phyloP scores from a whole-genome alignment of 2,888 invertebrate genomes.

The Meteorus colon region DNA sequence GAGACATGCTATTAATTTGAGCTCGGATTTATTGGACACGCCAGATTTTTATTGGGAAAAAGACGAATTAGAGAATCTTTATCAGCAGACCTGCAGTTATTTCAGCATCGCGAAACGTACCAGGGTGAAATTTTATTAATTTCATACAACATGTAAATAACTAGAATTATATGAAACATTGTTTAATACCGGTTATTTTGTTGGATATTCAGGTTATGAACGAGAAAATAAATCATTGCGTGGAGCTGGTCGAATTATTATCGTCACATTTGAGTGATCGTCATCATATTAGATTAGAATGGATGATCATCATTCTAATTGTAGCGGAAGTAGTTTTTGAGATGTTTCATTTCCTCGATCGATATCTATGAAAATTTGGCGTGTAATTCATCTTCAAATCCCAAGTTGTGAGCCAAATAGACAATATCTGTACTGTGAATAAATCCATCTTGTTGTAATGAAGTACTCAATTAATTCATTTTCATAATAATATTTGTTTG shows the following conservation, averaged over 20 bases:
- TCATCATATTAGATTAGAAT: conserved; percentile 94
- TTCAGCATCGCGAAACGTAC: conserved; percentile 90
- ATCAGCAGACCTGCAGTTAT: conserved; percentile 87
- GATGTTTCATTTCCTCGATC: conserved; percentile 83
- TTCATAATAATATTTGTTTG: too few relatives aligned
- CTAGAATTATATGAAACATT: too few relatives aligned
- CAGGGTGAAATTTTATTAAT: conserved; percentile 75
- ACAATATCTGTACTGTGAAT: not conserved
- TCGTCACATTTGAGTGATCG: conserved; percentile 92
- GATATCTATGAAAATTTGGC: conserved; percentile 72
- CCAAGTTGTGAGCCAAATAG: not conserved
- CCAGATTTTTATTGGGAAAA: conserved; percentile 99
- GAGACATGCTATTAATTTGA: conserved; percentile 91
- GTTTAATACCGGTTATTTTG: not conserved
- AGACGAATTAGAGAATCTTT: conserved; percentile 89
- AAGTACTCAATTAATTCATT: too few relatives aligned
- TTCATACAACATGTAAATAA: not conserved
- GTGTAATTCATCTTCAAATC: conserved; percentile 23
- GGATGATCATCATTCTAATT: conserved; percentile 98
- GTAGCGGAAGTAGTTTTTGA: conserved; percentile 95
- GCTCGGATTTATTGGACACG: conserved; percentile 94
- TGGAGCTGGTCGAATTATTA: conserved; percentile 91
- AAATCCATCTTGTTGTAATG: not conserved
- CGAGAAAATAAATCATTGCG: conserved; percentile 95
- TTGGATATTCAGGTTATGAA: conserved; percentile 86